These are phyloP conservation scores for Aspidiotus destructor DNA, from an alignment of 2,888 invertebrate genomes.

Conservation along the genomic window DNA sequence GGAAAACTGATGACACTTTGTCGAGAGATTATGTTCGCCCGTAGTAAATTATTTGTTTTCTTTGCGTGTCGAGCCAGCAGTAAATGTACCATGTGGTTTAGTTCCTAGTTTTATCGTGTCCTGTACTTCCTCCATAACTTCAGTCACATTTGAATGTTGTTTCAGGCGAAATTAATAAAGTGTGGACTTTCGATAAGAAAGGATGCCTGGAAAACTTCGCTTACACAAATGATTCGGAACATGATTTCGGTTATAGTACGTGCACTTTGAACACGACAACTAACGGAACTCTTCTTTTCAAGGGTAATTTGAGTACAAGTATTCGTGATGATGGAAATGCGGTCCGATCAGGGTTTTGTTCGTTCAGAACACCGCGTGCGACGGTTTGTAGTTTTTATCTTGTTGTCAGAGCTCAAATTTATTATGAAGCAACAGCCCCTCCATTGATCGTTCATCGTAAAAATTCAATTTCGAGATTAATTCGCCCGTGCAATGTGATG, in stretches of 20 bases:
- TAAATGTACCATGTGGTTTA: background rate
- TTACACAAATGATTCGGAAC: slow-evolving; percentile 68
- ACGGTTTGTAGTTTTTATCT: slow-evolving; percentile 47
- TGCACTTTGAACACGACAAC: slow-evolving; percentile 47
- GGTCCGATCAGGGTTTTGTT: slow-evolving; percentile 72
- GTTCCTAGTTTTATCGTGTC: background rate
- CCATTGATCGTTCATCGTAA: background rate
- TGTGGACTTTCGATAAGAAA: slow-evolving; percentile 60
- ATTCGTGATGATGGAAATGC: slow-evolving; percentile 71
- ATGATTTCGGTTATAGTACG: slow-evolving; percentile 57
- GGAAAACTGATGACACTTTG: too few relatives aligned
- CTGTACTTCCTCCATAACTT: too few relatives aligned
- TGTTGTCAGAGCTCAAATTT: slow-evolving; percentile 9
- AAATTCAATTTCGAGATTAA: background rate
- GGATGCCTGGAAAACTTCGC: slow-evolving; percentile 59
- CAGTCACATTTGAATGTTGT: slow-evolving; percentile 28
- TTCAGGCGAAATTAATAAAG: slow-evolving; percentile 59
- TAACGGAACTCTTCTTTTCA: slow-evolving; percentile 60
- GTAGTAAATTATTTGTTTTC: too few relatives aligned
- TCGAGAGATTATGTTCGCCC: background rate
- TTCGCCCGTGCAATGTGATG: too few relatives aligned
- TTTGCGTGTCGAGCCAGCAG: too few relatives aligned
- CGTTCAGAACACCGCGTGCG: slow-evolving; percentile 57
- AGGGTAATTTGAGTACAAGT: slow-evolving; percentile 57
- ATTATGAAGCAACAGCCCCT: background rate